Evolutionary conservation across 2,797 vertebrate genomes (phyloP).

Genomic region (Sternarchorhynchus goeldii): DNA sequence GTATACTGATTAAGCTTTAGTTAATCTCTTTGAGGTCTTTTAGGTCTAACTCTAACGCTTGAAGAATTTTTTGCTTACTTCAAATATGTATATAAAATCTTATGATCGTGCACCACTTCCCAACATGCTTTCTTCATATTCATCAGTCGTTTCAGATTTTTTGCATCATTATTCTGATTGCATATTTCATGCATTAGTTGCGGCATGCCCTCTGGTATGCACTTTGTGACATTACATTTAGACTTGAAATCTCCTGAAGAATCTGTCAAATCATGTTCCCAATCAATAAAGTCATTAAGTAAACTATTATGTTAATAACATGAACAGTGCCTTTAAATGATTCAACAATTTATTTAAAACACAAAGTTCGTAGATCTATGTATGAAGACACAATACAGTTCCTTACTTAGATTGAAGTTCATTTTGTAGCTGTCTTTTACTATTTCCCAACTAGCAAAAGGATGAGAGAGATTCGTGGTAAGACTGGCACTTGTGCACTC

Average conservation of each 20-base stretch:
- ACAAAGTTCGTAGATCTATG: not conserved
- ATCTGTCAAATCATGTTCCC: not conserved
- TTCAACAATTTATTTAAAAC: not conserved
- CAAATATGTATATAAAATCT: not conserved
- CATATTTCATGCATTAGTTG: not conserved
- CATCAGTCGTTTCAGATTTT: constrained; percentile 2
- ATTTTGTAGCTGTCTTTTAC: not conserved
- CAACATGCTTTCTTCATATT: constrained; percentile 17
- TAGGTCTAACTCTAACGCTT: too few relatives aligned
- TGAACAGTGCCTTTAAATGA: not conserved
- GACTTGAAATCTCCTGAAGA: not conserved
- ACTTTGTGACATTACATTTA: constrained; percentile 28
- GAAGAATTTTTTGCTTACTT: constrained; percentile 23
- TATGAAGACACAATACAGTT: not conserved
- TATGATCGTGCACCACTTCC: rapidly evolving
- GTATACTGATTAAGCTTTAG: too few relatives aligned
- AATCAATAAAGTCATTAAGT: too few relatives aligned
- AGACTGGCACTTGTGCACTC: not conserved
- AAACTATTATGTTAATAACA: too few relatives aligned
- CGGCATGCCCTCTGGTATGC: rapidly evolving
- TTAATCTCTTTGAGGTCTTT: too few relatives aligned
- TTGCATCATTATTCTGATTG: not conserved
- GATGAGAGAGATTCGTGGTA: not conserved
- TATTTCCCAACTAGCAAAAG: too few relatives aligned
- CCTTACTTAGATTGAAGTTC: constrained; percentile 12